Evolutionary conservation across 2,797 vertebrate genomes (phyloP).

Genomic region (Fundulus diaphanus): DNA sequence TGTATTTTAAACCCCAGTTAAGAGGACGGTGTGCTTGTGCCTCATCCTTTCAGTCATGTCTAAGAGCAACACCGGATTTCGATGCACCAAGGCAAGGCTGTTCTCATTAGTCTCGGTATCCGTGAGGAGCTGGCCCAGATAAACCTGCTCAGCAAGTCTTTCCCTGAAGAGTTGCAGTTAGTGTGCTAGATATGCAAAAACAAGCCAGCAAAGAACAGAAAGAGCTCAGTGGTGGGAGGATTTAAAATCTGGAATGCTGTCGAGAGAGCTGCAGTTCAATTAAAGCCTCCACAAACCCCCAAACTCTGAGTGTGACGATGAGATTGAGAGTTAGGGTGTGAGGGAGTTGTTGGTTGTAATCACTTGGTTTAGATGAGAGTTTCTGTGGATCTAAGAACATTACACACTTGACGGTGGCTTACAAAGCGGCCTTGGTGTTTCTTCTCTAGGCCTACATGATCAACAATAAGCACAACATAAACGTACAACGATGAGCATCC

Average conservation of each 20-base stretch:
- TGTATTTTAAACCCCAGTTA: constrained; percentile 35
- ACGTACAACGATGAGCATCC: neutral
- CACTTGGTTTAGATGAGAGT: constrained; percentile 59
- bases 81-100: constrained; percentile 52
- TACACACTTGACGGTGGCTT: constrained; percentile 53
- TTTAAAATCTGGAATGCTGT: constrained; percentile 47
- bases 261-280: constrained; percentile 55
- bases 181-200: constrained; percentile 72
- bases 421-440: constrained; percentile 50
- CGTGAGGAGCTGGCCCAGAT: constrained; percentile 74
- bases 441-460: constrained; percentile 11
- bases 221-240: constrained; percentile 42
- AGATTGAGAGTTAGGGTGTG: constrained; percentile 15
- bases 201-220: constrained; percentile 54
- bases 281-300: constrained; percentile 27
- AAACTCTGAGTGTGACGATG: constrained; percentile 26
- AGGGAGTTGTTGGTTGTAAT: constrained; percentile 41
- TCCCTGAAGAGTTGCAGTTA: constrained; percentile 67
- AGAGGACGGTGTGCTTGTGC: constrained; percentile 42
- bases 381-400: constrained; percentile 43
- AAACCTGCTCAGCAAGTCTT: constrained; percentile 69
- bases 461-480: constrained; percentile 14
- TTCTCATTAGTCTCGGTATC: constrained; percentile 70
- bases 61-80: constrained; percentile 38
- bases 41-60: constrained; percentile 41